Evolutionary conservation across 2,888 invertebrate genomes (phyloP), one percentile per base, ranked within the genome.

Genomic region (Diarsia rubi): DNA sequence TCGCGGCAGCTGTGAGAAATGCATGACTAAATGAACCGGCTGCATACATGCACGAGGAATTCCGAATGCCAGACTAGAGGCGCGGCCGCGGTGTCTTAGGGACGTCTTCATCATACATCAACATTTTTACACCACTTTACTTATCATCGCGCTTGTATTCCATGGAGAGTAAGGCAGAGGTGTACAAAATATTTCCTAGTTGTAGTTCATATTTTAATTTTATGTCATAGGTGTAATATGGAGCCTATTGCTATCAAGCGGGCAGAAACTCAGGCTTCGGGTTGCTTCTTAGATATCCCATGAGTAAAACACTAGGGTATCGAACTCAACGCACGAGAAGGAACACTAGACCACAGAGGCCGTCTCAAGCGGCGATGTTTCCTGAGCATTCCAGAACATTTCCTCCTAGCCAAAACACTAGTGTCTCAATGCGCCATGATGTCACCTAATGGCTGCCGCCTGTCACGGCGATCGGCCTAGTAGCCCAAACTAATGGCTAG

Each of bases 371-470:
- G 16, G 3, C 31, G 16, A 59, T 59, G 11, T 19, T 19, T 42
- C 6, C 42, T 14, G 24, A 69, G 63, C 21, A 57, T 67, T 74
- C 67, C 44, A 70, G 49, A 75, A 37, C 21, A 21, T 64, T 68
- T 68, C 63, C 44, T 62, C 27, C 5, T 21, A 69, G 67, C 66
- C 54, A 57, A 69, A 69, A 71, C n/a, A 65, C 42, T 44, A 54
- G 64, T 68, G 66, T 72, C 74, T 75, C 68, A 70, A 73, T 71
- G 69, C 72, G 69, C 47, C 62, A 77, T 81, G 84, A 87, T 66
- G 79, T 87, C 86, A 87, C 74, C 74, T 87, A 86, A 86, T 83
- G 75, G 70, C 42, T n/a, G 70, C 12, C 62, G 52, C 47, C 64
- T 71, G 75, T 78, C 81, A 67, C 73, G 47, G 52, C 63, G 73